These are phyloP conservation scores for Mizuhopecten yessoensis DNA, from an alignment of 1,140 invertebrate species.

Conservation along the genomic window DNA sequence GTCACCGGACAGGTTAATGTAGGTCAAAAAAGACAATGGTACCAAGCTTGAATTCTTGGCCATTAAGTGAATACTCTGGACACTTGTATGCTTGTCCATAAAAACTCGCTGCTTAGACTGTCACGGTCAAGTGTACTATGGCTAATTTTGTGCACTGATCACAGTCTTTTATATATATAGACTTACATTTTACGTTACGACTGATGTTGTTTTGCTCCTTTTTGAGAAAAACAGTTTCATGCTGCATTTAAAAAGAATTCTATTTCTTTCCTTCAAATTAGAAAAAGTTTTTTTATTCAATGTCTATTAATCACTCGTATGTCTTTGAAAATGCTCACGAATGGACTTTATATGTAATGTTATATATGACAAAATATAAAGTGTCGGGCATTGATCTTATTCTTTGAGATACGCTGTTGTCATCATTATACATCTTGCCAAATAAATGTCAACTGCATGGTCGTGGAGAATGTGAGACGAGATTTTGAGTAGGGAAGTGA, in stretches of 20 bases:
- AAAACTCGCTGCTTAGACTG: neutral
- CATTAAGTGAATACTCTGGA: neutral
- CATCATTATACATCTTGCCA: neutral
- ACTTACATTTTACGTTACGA: too few relatives aligned
- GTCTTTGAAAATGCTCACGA: too few relatives aligned
- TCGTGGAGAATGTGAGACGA: neutral
- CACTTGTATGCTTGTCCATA: neutral
- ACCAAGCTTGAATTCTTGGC: neutral
- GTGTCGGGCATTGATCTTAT: neutral
- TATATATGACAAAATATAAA: neutral
- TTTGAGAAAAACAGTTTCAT: too few relatives aligned
- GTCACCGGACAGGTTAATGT: neutral
- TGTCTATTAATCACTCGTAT: too few relatives aligned
- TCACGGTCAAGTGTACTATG: neutral
- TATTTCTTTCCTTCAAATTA: too few relatives aligned
- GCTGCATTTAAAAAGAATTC: too few relatives aligned
- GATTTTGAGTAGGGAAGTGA: neutral
- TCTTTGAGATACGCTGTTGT: too few relatives aligned
- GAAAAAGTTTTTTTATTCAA: neutral
- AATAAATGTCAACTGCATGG: constrained; percentile 31
- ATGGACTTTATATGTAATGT: neutral
- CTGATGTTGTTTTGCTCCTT: too few relatives aligned
- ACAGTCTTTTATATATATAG: too few relatives aligned
- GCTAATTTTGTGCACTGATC: neutral
- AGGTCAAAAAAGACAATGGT: neutral